phyloP scores from a whole-genome alignment of 1,140 invertebrate genomes.

The Sitobion miscanthi region DNA sequence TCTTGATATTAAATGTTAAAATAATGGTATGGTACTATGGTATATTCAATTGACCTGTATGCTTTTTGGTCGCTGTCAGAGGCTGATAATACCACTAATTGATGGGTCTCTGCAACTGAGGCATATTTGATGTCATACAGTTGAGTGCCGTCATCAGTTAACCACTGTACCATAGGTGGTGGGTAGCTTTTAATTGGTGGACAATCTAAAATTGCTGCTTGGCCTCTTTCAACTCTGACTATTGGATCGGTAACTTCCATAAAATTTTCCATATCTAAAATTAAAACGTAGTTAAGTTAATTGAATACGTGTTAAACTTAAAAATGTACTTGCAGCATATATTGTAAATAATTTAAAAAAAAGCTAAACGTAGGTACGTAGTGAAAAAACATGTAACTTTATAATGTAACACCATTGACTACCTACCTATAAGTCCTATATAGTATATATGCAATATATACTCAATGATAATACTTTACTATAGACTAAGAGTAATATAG shows the following conservation, averaged over 20 bases:
- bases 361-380: background rate
- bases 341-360: background rate
- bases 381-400: background rate
- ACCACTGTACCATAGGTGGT: slow-evolving; percentile 82
- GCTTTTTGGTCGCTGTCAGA: slow-evolving; percentile 74
- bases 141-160: slow-evolving; percentile 71
- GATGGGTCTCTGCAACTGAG: slow-evolving; percentile 66
- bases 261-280: slow-evolving; percentile 83
- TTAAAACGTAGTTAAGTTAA: slow-evolving; percentile 57
- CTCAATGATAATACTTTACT: too few species aligned
- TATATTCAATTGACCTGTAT: slow-evolving; percentile 69
- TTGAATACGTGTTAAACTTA: background rate
- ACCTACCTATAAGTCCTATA: too few species aligned
- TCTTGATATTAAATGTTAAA: slow-evolving; percentile 1
- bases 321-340: background rate
- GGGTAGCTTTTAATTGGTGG: slow-evolving; percentile 84
- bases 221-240: slow-evolving; percentile 75
- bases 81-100: slow-evolving; percentile 81
- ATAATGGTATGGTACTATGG: background rate
- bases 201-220: slow-evolving; percentile 80
- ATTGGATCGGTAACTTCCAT: slow-evolving; percentile 73
- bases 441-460: too few species aligned
- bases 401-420: too few species aligned
- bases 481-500: too few species aligned
- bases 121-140: slow-evolving; percentile 51